phyloP scores from a whole-genome alignment of 2,888 invertebrate genomes.

The Megalurothrips usitatus region DNA sequence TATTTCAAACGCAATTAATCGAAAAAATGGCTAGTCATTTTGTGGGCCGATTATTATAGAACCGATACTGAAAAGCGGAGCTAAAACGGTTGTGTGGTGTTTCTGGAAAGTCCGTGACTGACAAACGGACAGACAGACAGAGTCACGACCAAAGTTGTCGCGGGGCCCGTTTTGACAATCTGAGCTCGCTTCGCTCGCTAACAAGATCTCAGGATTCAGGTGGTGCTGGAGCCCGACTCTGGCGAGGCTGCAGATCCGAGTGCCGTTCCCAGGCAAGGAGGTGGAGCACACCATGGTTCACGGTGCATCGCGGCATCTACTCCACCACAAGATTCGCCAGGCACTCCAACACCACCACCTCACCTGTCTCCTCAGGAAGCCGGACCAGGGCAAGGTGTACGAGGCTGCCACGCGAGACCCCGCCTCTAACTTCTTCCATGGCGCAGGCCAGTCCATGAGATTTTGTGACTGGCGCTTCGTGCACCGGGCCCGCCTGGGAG shows the following conservation, averaged over 20 bases:
- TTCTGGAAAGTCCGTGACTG: too few relatives aligned
- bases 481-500: conserved; percentile 30
- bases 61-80: too few relatives aligned
- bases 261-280: background rate
- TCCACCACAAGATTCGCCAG: background rate
- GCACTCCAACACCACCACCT: background rate
- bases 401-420: background rate
- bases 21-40: too few relatives aligned
- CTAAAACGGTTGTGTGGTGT: too few relatives aligned
- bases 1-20: too few relatives aligned
- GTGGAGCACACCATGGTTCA: background rate
- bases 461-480: conserved; percentile 37
- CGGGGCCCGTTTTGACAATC: too few relatives aligned
- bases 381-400: conserved; percentile 33
- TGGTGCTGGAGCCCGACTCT: conserved; percentile 4
- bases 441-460: conserved; percentile 31
- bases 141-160: too few relatives aligned
- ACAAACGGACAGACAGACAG: too few relatives aligned
- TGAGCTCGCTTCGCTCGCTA: too few relatives aligned
- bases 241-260: background rate
- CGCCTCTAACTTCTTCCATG: conserved; percentile 33
- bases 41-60: too few relatives aligned
- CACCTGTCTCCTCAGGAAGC: background rate
- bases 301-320: background rate
- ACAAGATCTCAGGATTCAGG: background rate